These are phyloP conservation scores for Acanthoscelides obtectus DNA, from an alignment of 2,888 invertebrate genomes.

Conservation along the genomic window DNA sequence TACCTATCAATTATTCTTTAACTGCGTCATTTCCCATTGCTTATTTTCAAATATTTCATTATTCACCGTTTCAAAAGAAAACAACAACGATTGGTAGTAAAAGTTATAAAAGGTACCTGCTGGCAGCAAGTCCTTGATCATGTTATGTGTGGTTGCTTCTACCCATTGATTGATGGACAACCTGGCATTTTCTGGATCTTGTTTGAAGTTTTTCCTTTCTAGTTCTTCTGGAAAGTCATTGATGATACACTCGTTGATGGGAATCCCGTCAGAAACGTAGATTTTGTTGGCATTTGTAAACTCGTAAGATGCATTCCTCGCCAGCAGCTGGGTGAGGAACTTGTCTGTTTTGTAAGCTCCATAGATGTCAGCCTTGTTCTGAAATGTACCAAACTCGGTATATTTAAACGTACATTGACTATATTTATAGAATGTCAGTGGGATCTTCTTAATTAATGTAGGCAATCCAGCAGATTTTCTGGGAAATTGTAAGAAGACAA, in stretches of 20 bases:
- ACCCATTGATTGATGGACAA: constrained; percentile 74
- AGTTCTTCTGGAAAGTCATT: constrained; percentile 63
- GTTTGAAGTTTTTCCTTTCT: constrained; percentile 59
- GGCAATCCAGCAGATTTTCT: too few species aligned
- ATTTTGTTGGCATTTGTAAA: constrained; percentile 74
- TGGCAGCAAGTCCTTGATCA: constrained; percentile 71
- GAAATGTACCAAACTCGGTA: constrained; percentile 21
- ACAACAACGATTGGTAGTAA: too few species aligned
- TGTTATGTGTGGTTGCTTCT: constrained; percentile 64
- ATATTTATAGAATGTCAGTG: too few species aligned
- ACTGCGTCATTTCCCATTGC: too few species aligned
- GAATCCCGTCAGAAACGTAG: constrained; percentile 59
- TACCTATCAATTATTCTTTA: too few species aligned
- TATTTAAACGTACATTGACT: too few species aligned
- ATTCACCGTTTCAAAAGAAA: too few species aligned
- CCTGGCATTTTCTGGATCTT: constrained; percentile 56
- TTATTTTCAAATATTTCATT: too few species aligned
- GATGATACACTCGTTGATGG: constrained; percentile 63
- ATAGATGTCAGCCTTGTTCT: constrained; percentile 68
- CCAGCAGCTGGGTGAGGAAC: constrained; percentile 46
- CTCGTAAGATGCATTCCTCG: constrained; percentile 59
- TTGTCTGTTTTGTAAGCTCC: constrained; percentile 71
- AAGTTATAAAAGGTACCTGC: constrained; percentile 43
- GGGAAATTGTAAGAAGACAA: too few species aligned
- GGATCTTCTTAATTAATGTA: too few species aligned